Percentiles rank a stretch among this genome's conserved stretches.
phyloP scores from a whole-genome alignment of 1,140 invertebrate genomes.

The Charaxes varanes region DNA sequence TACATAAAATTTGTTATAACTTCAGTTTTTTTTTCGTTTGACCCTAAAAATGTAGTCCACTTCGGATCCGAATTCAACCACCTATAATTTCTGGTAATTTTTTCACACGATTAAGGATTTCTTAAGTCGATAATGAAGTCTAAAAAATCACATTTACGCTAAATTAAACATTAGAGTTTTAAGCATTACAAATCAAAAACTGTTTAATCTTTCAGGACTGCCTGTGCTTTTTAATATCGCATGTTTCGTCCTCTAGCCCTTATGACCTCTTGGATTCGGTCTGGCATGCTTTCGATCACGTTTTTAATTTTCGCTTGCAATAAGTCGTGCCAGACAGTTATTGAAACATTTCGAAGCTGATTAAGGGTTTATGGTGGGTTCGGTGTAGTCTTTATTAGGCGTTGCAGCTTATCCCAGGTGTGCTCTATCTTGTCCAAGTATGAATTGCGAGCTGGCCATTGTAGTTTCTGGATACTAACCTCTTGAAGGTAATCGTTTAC shows the following conservation, averaged over 20 bases:
- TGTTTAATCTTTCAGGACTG: not conserved
- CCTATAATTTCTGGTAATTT: not conserved
- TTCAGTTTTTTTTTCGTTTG: no score
- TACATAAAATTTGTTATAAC: not conserved
- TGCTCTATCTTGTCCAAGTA: not conserved
- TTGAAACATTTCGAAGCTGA: not conserved
- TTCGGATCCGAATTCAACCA: not conserved
- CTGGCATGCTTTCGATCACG: not conserved
- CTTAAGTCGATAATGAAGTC: not conserved
- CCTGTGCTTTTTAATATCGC: not conserved
- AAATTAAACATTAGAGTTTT: not conserved
- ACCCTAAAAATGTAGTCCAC: not conserved
- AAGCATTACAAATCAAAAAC: not conserved
- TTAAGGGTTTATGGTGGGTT: not conserved
- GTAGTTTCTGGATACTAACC: not conserved
- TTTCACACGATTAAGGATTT: not conserved
- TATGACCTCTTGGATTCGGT: no score
- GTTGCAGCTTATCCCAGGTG: not conserved
- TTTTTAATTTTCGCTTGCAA: not conserved
- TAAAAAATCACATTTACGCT: not conserved
- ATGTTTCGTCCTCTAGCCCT: not conserved
- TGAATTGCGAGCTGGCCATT: not conserved
- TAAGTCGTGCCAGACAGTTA: not conserved
- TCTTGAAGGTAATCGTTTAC: not conserved
- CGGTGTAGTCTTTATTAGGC: not conserved